Percentiles rank a stretch among this genome's conserved stretches.
Conservation (phyloP, 2,888 invertebrate species). For the Plagodis pulveraria region DNA sequence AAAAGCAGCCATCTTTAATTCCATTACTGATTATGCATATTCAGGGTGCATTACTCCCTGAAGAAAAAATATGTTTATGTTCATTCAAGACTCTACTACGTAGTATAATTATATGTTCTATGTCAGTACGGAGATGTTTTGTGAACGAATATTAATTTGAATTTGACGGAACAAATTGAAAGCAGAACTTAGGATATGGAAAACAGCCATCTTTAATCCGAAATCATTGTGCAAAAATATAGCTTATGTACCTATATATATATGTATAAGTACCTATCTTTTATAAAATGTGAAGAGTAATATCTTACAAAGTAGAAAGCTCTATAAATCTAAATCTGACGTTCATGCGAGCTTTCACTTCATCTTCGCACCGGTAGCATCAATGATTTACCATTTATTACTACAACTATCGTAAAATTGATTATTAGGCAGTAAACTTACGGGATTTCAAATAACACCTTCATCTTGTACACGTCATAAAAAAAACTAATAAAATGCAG, state of each 20-base stretch:
- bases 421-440: constrained; percentile 43
- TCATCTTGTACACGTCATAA: constrained; percentile 40
- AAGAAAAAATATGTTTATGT: no score
- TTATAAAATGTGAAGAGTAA: constrained; percentile 19
- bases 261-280: no score
- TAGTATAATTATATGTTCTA: no score
- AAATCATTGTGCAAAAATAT: constrained; percentile 14
- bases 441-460: constrained; percentile 35
- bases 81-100: no score
- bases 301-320: constrained; percentile 27
- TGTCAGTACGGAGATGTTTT: no score
- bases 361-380: constrained; percentile 33
- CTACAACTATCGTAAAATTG: constrained; percentile 41
- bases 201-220: neutral
- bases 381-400: constrained; percentile 39
- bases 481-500: constrained; percentile 38
- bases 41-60: no score
- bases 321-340: constrained; percentile 30
- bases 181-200: neutral
- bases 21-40: no score
- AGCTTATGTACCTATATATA: no score
- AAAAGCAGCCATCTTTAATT: neutral
- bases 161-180: no score
- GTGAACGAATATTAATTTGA: no score
- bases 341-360: constrained; percentile 38